These are phyloP conservation scores for Melanotaenia duboulayi DNA, from an alignment of 2,113 vertebrate species.

Conservation along the genomic window DNA sequence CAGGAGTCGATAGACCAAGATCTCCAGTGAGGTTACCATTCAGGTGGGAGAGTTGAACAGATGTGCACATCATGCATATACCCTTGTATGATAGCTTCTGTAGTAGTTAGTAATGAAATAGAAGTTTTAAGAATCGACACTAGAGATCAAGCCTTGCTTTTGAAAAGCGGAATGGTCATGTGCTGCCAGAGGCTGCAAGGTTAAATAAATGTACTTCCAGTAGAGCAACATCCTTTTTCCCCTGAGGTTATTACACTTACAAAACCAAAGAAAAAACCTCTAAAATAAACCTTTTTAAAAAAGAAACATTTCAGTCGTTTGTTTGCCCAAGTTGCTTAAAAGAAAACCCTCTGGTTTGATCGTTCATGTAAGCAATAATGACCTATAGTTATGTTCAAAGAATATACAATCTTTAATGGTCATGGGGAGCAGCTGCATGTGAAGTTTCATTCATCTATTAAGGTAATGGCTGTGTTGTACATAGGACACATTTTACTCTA, in stretches of 20 bases:
- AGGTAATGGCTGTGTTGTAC: no score
- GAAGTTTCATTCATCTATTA: no score
- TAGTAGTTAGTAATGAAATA: no score
- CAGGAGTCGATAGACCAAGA: slow-evolving; percentile 16
- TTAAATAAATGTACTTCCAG: not conserved
- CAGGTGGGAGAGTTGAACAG: not conserved
- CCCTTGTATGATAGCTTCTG: not conserved
- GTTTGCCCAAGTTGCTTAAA: not conserved
- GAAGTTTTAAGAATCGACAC: not conserved
- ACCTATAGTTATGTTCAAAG: not conserved
- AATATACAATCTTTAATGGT: no score
- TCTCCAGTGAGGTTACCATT: slow-evolving; percentile 2
- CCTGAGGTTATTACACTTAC: not conserved
- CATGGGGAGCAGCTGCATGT: no score
- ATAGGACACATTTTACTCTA: no score
- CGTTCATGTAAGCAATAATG: not conserved
- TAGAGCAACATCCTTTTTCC: not conserved
- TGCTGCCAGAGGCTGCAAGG: not conserved
- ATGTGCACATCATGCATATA: not conserved
- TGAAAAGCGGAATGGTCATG: not conserved
- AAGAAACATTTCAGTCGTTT: no score
- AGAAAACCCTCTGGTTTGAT: not conserved
- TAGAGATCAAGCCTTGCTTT: not conserved
- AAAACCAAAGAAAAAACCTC: not conserved
- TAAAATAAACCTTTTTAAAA: no score